Evolutionary conservation across 2,797 vertebrate genomes (phyloP).

Genomic region (Gambusia yucatana): DNA sequence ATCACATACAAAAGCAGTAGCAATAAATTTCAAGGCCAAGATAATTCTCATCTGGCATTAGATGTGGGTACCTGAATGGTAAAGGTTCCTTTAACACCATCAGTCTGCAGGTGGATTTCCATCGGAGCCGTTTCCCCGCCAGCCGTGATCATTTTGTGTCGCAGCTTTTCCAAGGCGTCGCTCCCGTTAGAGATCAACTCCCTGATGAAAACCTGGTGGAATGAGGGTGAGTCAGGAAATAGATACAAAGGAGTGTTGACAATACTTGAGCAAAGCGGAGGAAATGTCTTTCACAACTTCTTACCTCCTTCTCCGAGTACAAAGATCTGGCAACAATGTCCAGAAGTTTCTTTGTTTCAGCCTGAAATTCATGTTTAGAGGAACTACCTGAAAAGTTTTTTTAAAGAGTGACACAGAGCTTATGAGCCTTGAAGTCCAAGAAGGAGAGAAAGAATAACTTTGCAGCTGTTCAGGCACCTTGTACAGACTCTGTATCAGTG

Average conservation of each 20-base stretch:
- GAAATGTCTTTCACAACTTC: not conserved
- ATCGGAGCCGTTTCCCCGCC: constrained; percentile 84
- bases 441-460: not conserved
- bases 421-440: not conserved
- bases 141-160: constrained; percentile 85
- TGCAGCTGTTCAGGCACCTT: constrained; percentile 78
- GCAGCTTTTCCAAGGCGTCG: constrained; percentile 94
- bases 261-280: not conserved
- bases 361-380: constrained; percentile 95
- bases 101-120: constrained; percentile 95
- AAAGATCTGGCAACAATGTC: constrained; percentile 95
- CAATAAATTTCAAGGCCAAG: not conserved
- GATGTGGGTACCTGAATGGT: constrained; percentile 90
- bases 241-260: not conserved
- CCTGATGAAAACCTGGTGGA: constrained; percentile 91
- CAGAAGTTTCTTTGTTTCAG: constrained; percentile 95
- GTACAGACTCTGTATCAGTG: constrained; percentile 85
- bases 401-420: not conserved
- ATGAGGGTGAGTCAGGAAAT: not conserved
- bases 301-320: constrained; percentile 97
- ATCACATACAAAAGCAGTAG: not conserved
- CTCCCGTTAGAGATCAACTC: constrained; percentile 97
- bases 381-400: constrained; percentile 76
- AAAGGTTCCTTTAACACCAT: constrained; percentile 86
- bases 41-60: not conserved